Percentiles rank a stretch among this genome's conserved stretches.
Conservation (phyloP, 2,797 vertebrate species). For the Sebastes matsubarae region DNA sequence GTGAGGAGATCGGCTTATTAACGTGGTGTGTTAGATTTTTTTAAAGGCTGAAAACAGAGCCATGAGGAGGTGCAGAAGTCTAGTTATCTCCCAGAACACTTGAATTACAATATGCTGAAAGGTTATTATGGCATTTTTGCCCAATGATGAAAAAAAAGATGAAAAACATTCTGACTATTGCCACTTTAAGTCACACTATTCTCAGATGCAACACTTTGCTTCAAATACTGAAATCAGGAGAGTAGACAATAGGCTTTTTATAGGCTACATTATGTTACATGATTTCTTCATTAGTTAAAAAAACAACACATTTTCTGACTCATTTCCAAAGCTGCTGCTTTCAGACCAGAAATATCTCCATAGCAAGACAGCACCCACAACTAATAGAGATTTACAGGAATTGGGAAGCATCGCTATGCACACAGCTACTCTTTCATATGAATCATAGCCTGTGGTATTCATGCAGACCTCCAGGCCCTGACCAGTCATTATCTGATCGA, state of each 20-base stretch:
- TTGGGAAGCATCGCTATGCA: not conserved
- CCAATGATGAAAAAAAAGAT: no score
- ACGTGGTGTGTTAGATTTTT: no score
- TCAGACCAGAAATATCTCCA: no score
- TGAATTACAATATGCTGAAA: no score
- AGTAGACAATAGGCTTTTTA: not conserved
- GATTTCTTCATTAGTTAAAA: not conserved
- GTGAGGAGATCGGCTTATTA: no score
- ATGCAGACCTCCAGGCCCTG: not conserved
- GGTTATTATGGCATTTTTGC: no score
- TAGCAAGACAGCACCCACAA: not conserved
- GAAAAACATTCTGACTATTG: no score
- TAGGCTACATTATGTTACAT: not conserved
- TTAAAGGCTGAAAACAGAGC: no score
- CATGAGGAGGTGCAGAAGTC: no score
- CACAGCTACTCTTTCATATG: not conserved
- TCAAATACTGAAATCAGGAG: not conserved
- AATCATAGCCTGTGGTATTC: not conserved
- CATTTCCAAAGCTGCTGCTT: not conserved
- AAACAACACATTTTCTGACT: not conserved
- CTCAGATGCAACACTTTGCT: not conserved
- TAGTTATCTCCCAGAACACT: no score
- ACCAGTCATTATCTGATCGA: not conserved
- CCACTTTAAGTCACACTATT: not conserved
- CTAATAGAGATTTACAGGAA: not conserved